Base-by-base conservation (phyloP, 2,888 invertebrate genomes). In the Hofmannophila pseudospretella region DNA sequence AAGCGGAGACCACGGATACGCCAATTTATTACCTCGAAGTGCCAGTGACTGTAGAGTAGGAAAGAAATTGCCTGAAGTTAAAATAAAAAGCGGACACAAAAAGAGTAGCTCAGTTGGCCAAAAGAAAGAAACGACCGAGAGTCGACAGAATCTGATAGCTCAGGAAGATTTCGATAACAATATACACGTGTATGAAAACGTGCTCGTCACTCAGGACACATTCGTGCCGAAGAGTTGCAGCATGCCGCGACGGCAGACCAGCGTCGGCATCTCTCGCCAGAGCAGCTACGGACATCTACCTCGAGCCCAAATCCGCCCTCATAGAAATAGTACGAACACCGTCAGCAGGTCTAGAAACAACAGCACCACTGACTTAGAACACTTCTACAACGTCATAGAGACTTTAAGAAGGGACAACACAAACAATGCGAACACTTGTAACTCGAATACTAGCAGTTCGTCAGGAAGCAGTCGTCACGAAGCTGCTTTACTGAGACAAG, bases 31-130 rank as follows among this genome's bases (percentile, higher is more conserved):
- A 38, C 84, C 82, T 33, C 64, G 82, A 25, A 85, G 82, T 47
- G 73, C 76, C 25, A 87, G 86, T 49, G 88, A 88, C 47, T 80
- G 81, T 54, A 84, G 79, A 46, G 41, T 84, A 38, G 69, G 67
- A 1, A 81, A 75, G 44, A 76, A 67, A 49, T 32, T 64, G 22
- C 67, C 69, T 5, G 85, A 84, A 27, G 43, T 60, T 0, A 79
- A 73, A 54, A 51, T 56, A 12, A 64, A 67, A 11, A 54, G 41
- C 33, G 75, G 76, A 10, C 87, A 87, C 54, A 81, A 72, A 40
- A 87, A 87, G 67, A 88, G 86, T 48, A 81, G 74, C 44, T 87
- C 87, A 0, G 77, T 86, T 8, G 85, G 84, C 1, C 86, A 85
- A 44, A 71, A 61, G 47, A 75, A 75, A 20, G 81, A 79, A 39